These are phyloP conservation scores for Beroe forskalii DNA, from an alignment of 37 sponge, comb jelly and placozoan species.

Conservation along the genomic window DNA sequence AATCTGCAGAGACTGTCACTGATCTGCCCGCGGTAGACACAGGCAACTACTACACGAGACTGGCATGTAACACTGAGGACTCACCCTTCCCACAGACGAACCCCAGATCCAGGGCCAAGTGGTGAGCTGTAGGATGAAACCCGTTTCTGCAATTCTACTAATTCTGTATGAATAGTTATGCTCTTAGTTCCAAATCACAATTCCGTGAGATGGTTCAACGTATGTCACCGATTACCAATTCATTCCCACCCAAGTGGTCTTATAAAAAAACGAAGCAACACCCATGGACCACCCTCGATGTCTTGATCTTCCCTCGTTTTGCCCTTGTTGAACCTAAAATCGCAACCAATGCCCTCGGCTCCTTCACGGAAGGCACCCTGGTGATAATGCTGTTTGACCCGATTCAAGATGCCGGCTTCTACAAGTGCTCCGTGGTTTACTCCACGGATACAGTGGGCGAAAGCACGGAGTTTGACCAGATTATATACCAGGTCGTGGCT, in stretches of 20 bases:
- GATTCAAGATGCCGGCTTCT: background rate
- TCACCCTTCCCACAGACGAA: background rate
- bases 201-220: too few relatives aligned
- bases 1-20: background rate
- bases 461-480: background rate
- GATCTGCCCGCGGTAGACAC: background rate
- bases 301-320: background rate
- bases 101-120: background rate
- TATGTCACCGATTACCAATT: too few relatives aligned
- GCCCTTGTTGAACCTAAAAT: conserved; percentile 16
- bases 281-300: background rate
- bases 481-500: background rate
- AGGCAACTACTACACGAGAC: background rate
- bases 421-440: background rate
- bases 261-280: background rate
- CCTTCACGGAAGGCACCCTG: conserved; percentile 26
- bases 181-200: too few relatives aligned
- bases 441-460: background rate
- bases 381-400: conserved; percentile 44
- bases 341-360: conserved; percentile 1
- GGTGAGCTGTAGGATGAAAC: too few relatives aligned
- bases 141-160: too few relatives aligned
- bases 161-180: too few relatives aligned
- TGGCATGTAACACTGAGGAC: background rate
- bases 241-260: background rate